These are phyloP conservation scores for Hybos culiciformis DNA, from an alignment of 2,888 invertebrate species.

Conservation along the genomic window DNA sequence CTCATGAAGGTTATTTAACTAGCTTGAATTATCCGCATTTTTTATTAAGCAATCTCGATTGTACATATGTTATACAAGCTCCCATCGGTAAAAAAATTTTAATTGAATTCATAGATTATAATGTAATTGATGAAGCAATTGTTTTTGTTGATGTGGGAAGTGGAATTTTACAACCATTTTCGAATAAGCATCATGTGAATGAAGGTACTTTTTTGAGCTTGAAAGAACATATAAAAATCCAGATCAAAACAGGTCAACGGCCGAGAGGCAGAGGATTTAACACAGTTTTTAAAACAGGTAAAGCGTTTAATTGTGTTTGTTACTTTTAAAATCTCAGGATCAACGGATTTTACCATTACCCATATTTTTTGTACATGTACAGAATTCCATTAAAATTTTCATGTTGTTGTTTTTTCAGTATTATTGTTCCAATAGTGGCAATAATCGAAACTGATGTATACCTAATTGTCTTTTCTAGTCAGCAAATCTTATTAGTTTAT, in stretches of 20 bases:
- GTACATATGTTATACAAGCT: slow-evolving; percentile 55
- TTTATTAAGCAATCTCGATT: slow-evolving; percentile 54
- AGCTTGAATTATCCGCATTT: slow-evolving; percentile 65
- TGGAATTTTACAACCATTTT: slow-evolving; percentile 44
- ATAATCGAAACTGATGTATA: too few species aligned
- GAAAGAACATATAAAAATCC: slow-evolving; percentile 46
- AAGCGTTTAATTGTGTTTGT: too few species aligned
- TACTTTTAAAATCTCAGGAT: too few species aligned
- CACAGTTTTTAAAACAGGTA: slow-evolving; percentile 51
- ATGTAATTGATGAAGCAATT: slow-evolving; percentile 42
- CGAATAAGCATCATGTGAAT: slow-evolving; percentile 40
- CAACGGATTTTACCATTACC: too few species aligned
- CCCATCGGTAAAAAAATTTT: slow-evolving; percentile 57
- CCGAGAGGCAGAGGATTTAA: slow-evolving; percentile 53
- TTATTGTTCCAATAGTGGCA: too few species aligned
- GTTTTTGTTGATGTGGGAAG: slow-evolving; percentile 45
- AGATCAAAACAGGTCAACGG: slow-evolving; percentile 47
- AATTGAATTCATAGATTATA: slow-evolving; percentile 51
- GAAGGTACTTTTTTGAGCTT: slow-evolving; percentile 54
- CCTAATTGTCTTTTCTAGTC: too few species aligned
- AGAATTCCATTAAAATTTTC: too few species aligned
- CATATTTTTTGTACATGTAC: too few species aligned
- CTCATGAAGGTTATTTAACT: slow-evolving; percentile 49
- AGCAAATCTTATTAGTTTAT: too few species aligned
- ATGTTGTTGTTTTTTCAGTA: too few species aligned